These are phyloP conservation scores for Crotalus helleri DNA, from an alignment of 2,113 vertebrate species.

Conservation along the genomic window DNA sequence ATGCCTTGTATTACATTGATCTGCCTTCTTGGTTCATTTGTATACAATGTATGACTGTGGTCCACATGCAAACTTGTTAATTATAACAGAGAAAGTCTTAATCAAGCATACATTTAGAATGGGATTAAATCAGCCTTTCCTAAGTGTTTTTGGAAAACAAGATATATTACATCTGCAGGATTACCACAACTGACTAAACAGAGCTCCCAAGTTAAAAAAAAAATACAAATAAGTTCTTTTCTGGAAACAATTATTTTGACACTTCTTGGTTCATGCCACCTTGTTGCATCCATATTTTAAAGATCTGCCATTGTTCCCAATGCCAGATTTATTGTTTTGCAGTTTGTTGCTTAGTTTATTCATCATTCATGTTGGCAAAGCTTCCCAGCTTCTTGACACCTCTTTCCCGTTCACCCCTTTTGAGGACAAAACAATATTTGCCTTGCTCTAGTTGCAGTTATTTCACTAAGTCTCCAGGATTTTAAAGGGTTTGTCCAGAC, in stretches of 20 bases:
- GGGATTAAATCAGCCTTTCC: background rate
- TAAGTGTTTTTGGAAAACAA: background rate
- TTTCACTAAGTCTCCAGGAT: background rate
- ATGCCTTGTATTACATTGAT: background rate
- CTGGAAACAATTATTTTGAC: background rate
- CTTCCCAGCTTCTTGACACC: background rate
- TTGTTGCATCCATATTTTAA: background rate
- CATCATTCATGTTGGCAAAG: background rate
- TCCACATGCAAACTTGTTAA: background rate
- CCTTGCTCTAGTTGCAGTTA: background rate
- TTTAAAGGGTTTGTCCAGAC: background rate
- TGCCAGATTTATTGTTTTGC: background rate
- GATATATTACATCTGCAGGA: background rate
- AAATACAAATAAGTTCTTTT: background rate
- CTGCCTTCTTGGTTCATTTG: background rate
- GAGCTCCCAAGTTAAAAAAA: background rate
- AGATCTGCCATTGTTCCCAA: background rate
- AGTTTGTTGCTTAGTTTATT: background rate
- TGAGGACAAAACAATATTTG: background rate
- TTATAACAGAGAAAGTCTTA: background rate
- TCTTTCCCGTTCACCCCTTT: background rate
- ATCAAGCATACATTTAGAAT: background rate
- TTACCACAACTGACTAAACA: background rate
- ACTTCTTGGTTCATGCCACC: background rate
- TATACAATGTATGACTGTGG: background rate